Conservation (phyloP, 2,797 vertebrate genomes). For the Limosa lapponica region DNA sequence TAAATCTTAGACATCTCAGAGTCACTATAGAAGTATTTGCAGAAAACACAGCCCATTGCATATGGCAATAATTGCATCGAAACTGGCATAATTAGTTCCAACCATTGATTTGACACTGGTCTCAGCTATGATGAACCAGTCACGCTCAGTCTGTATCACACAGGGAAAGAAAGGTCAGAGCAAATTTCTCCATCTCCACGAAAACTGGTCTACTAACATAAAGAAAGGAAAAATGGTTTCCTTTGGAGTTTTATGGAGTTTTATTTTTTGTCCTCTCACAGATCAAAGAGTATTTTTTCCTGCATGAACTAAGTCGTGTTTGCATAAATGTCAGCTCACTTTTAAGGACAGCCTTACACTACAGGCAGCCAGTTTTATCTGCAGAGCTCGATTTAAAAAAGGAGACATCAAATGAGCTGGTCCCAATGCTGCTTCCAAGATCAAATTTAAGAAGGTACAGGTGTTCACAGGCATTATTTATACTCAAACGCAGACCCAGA, state of each 20-base stretch:
- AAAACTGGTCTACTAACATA: background rate
- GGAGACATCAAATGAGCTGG: background rate
- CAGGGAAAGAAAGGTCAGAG: constrained; percentile 36
- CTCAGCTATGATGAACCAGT: background rate
- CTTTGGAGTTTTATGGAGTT: background rate
- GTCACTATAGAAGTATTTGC: background rate
- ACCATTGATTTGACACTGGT: background rate
- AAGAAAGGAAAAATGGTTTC: background rate
- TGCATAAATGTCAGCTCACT: constrained; percentile 9
- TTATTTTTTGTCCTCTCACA: background rate
- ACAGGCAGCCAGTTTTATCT: background rate
- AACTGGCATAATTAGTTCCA: background rate
- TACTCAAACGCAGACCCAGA: background rate
- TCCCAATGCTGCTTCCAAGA: background rate
- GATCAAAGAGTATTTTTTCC: constrained; percentile 5
- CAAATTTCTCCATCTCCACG: background rate
- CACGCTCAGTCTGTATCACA: background rate
- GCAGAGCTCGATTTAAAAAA: background rate
- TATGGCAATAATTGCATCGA: background rate
- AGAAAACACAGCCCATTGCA: background rate
- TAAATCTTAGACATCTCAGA: background rate
- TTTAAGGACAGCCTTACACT: background rate
- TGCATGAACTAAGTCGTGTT: background rate
- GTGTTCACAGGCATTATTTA: background rate
- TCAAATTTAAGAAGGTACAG: background rate